phyloP scores from a whole-genome alignment of 2,888 invertebrate species.

The Lissocephala sabroskyi region DNA sequence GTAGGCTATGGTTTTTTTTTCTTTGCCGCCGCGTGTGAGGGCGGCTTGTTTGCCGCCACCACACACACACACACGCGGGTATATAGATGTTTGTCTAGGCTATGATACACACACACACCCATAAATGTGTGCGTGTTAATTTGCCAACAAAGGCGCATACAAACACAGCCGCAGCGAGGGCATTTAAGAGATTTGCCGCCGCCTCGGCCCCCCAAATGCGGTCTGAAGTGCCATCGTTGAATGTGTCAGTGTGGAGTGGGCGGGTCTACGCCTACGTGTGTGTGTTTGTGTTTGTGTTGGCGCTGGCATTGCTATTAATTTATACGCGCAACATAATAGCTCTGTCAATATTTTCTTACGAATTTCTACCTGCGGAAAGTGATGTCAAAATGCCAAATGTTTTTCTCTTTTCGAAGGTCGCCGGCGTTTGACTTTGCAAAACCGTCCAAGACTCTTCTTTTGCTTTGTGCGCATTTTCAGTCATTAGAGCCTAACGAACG shows the following conservation, averaged over 20 bases:
- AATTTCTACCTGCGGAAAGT: conserved; percentile 36
- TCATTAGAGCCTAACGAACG: conserved; percentile 1
- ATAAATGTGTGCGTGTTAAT: conserved; percentile 25
- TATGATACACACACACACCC: conserved; percentile 16
- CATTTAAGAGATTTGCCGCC: conserved; percentile 47
- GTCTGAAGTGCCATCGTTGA: background rate
- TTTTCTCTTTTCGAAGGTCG: too few species aligned
- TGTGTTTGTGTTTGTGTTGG: conserved; percentile 33
- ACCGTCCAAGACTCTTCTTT: too few species aligned
- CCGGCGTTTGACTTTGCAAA: too few species aligned
- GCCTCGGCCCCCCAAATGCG: background rate
- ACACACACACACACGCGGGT: conserved; percentile 6
- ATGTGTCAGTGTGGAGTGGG: conserved; percentile 5
- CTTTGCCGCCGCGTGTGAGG: conserved; percentile 20
- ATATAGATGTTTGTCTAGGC: conserved; percentile 51
- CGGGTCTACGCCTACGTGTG: background rate
- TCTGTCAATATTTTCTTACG: conserved; percentile 52
- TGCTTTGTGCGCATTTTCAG: too few species aligned
- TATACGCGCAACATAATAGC: conserved; percentile 53
- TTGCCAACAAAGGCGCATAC: conserved; percentile 57
- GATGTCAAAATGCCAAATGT: background rate
- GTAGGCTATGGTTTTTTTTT: conserved; percentile 35
- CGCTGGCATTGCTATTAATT: conserved; percentile 53
- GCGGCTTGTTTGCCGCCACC: background rate
- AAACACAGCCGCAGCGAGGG: conserved; percentile 40